Evolutionary conservation across 1,140 invertebrate species (phyloP), one percentile per base, ranked within the genome.

Genomic region (Caenorhabditis brenneri): DNA sequence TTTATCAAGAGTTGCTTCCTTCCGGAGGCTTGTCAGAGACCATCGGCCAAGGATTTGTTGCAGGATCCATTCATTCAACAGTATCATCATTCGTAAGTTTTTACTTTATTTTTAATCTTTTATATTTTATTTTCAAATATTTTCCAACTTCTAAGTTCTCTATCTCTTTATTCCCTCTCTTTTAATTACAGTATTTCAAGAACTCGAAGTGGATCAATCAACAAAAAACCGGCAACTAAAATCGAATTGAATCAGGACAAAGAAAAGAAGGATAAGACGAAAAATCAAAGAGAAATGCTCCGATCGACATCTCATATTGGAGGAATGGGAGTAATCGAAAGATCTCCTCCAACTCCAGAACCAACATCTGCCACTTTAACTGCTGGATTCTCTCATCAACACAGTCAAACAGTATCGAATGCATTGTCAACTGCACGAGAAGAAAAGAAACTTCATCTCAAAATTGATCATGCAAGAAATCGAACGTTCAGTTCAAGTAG

Each of bases 1-100:
- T 99, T 99, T 88, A 97, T 98, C 89, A 91, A 96, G 82, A 93
- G 92, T 9, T 99, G 97, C 91, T 99, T 99, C 92, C 94, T 95
- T 88, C 94, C 96, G 5, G 95, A 97, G 91, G 95, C 97, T 0
- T 94, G 95, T 83, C 93, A 95, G 86, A 92, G 97, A 88, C 94
- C 95, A 0, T 95, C 94, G 0, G 95, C 96, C 7, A 92, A 94
- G n/a, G 94, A 96, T 90, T 91, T 99, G 55, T 91, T 98, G 0
- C 95, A 96, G 87, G 96, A 99, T 93, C 93, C 94, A 0, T 99
- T 98, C 91, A 92, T 99, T 65, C 93, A 87, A 49, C 83, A 88
- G 42, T 88, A 89, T 91, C 92, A 97, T 65, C 93, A 48, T 78
- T 87, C 82, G 81, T 74, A 58, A 89, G 83, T 87, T n/a, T n/a